Conservation (phyloP, 2,888 invertebrate species). For the Helobdella robusta region DNA sequence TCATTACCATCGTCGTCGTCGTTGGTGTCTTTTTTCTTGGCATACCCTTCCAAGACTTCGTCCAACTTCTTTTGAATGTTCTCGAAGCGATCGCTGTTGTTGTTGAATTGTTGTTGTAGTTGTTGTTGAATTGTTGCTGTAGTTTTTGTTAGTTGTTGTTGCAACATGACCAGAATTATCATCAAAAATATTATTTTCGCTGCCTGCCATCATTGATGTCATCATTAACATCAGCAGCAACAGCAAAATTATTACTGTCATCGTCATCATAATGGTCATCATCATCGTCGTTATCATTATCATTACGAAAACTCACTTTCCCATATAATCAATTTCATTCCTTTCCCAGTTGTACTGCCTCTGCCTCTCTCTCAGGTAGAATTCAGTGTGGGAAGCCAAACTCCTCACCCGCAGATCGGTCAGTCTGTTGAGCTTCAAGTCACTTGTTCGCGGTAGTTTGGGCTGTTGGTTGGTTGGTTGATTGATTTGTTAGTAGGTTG, state of each 20-base stretch:
- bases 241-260: neutral
- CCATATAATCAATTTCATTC: constrained; percentile 27
- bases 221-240: too few species aligned
- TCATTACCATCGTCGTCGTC: too few species aligned
- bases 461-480: too few species aligned
- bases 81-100: constrained; percentile 22
- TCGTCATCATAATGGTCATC: neutral
- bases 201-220: too few species aligned
- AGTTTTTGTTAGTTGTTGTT: too few species aligned
- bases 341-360: constrained; percentile 26
- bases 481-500: too few species aligned
- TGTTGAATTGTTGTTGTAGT: too few species aligned
- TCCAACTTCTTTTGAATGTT: constrained; percentile 25
- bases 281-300: neutral
- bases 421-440: constrained; percentile 10
- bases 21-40: too few species aligned
- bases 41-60: constrained; percentile 12
- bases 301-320: neutral
- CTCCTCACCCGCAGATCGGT: constrained; percentile 16
- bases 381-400: constrained; percentile 8
- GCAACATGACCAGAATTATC: too few species aligned
- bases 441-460: neutral
- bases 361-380: constrained; percentile 7
- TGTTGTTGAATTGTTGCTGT: too few species aligned
- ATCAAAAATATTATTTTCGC: too few species aligned